Evolutionary conservation across 2,888 invertebrate species (phyloP).

Genomic region (Rhyacophila evoluta): DNA sequence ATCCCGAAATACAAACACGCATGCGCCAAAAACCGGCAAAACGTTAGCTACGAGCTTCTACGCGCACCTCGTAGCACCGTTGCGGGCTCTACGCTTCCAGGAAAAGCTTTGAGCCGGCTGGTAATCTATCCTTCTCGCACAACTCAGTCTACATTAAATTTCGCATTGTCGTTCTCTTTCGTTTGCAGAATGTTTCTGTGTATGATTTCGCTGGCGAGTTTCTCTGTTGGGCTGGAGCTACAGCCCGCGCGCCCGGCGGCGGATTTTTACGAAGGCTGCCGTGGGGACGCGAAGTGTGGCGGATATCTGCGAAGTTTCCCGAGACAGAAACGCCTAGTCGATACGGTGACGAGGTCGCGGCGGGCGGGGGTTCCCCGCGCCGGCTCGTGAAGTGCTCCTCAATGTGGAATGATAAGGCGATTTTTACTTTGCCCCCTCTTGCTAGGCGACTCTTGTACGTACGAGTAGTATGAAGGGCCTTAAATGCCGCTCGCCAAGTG

Average conservation of each 20-base stretch:
- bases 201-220: not conserved
- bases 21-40: constrained; percentile 51
- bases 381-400: constrained; percentile 14
- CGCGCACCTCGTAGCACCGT: constrained; percentile 7
- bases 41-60: constrained; percentile 37
- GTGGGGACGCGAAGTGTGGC: constrained; percentile 59
- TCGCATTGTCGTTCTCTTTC: not conserved
- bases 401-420: constrained; percentile 36
- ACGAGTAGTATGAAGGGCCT: not conserved
- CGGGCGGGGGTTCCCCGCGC: constrained; percentile 35
- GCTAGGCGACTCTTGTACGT: not conserved
- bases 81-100: not conserved
- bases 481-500: not conserved
- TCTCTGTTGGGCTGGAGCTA: constrained; percentile 23
- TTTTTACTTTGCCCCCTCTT: constrained; percentile 34
- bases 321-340: constrained; percentile 70
- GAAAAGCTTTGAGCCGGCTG: not conserved
- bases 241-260: constrained; percentile 55
- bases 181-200: not conserved
- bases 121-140: not conserved
- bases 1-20: constrained; percentile 49
- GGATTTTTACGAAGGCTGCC: constrained; percentile 58
- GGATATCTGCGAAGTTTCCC: constrained; percentile 56
- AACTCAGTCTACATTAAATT: not conserved
- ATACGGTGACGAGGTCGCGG: constrained; percentile 61